phyloP scores from a whole-genome alignment of 2,888 invertebrate genomes.

The Drosophila picticornis region DNA sequence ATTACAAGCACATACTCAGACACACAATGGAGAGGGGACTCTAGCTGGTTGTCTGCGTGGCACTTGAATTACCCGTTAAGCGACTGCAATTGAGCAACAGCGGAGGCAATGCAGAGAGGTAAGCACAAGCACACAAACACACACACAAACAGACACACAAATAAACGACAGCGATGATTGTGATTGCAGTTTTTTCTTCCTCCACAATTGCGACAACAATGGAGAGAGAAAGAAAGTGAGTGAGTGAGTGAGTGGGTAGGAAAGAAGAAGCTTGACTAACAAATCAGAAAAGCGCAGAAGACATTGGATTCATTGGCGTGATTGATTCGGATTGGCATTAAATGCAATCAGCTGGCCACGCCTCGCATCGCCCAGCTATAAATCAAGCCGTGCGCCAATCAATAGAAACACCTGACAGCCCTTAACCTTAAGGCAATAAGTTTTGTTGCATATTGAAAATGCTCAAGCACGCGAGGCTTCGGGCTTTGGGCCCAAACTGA shows the following conservation, averaged over 20 bases:
- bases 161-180: conserved; percentile 54
- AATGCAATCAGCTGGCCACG: conserved; percentile 69
- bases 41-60: conserved; percentile 21
- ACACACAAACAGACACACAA: conserved; percentile 38
- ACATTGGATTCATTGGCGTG: conserved; percentile 39
- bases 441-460: conserved; percentile 47
- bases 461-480: conserved; percentile 56
- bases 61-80: conserved; percentile 58
- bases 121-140: conserved; percentile 19
- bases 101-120: conserved; percentile 28
- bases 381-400: conserved; percentile 54
- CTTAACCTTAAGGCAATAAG: conserved; percentile 51
- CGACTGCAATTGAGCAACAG: conserved; percentile 57
- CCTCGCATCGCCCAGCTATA: conserved; percentile 42
- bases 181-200: conserved; percentile 50
- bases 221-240: not conserved
- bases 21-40: conserved; percentile 2
- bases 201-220: conserved; percentile 30
- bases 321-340: conserved; percentile 73
- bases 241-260: not conserved
- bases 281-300: conserved; percentile 36
- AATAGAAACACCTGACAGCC: conserved; percentile 63
- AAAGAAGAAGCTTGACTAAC: not conserved
- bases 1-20: conserved; percentile 54
- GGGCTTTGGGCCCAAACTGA: conserved; percentile 14